Conservation (phyloP, 2,888 invertebrate genomes). For the Pogonocherus hispidulus region DNA sequence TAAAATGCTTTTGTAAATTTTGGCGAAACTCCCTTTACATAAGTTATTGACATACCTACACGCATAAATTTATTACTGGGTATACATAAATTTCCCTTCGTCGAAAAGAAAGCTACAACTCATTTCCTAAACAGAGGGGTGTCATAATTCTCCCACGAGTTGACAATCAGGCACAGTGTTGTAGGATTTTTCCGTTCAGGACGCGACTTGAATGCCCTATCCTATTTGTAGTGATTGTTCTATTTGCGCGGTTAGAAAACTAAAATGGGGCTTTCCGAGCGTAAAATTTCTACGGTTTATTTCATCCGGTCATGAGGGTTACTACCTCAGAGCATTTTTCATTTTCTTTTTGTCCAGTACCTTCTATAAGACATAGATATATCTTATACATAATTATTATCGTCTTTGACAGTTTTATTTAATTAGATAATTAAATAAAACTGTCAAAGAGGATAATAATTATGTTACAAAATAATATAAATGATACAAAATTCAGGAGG, state of each 20-base stretch:
- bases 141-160: slow-evolving; percentile 15
- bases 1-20: too few relatives aligned
- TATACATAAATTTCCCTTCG: background rate
- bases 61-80: background rate
- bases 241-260: slow-evolving; percentile 14
- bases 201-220: slow-evolving; percentile 18
- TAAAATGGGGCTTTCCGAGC: slow-evolving; percentile 25
- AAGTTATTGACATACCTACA: background rate
- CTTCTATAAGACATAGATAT: too few relatives aligned
- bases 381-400: too few relatives aligned
- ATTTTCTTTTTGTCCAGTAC: background rate
- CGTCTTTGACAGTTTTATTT: too few relatives aligned
- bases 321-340: slow-evolving; percentile 2
- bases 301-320: slow-evolving; percentile 11
- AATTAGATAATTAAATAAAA: too few relatives aligned
- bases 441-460: too few relatives aligned
- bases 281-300: slow-evolving; percentile 4
- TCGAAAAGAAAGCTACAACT: background rate
- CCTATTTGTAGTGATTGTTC: slow-evolving; percentile 11
- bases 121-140: background rate
- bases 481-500: too few relatives aligned
- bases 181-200: background rate
- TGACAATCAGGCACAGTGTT: slow-evolving; percentile 1
- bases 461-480: too few relatives aligned
- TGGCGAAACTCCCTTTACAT: background rate